These are phyloP conservation scores for Hypanus sabinus DNA, from an alignment of 2,113 vertebrate species.

Conservation along the genomic window DNA sequence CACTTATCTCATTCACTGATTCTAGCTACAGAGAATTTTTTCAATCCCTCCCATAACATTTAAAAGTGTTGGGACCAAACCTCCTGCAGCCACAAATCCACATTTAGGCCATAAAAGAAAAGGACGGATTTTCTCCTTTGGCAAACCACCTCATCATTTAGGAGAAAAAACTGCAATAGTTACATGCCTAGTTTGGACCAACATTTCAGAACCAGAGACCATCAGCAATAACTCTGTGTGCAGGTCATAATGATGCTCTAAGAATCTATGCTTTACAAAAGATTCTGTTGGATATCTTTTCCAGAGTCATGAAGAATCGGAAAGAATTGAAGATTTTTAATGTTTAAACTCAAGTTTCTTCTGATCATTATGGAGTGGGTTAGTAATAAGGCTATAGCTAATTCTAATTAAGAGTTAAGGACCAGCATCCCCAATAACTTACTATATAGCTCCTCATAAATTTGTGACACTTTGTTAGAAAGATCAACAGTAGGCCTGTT, in stretches of 20 bases:
- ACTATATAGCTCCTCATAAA: background rate
- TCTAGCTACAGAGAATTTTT: no score
- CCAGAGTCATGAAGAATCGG: no score
- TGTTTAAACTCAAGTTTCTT: no score
- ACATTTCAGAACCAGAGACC: background rate
- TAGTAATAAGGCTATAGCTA: background rate
- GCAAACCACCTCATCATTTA: background rate
- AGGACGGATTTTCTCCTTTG: background rate
- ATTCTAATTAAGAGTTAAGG: background rate
- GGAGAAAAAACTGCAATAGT: background rate
- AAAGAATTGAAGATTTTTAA: no score
- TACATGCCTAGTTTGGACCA: background rate
- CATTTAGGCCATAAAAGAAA: background rate
- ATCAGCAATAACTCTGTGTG: background rate
- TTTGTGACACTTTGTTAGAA: background rate
- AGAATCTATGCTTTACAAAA: no score
- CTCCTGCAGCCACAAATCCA: no score
- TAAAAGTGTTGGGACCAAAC: background rate
- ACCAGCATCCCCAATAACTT: background rate
- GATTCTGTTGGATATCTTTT: no score
- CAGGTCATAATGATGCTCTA: background rate
- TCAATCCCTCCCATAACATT: background rate
- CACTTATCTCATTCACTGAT: background rate
- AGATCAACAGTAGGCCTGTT: no score
- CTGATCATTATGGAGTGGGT: background rate